These are phyloP conservation scores for Jaculus jaculus DNA, from an alignment of 2,113 vertebrate genomes.

Conservation along the genomic window DNA sequence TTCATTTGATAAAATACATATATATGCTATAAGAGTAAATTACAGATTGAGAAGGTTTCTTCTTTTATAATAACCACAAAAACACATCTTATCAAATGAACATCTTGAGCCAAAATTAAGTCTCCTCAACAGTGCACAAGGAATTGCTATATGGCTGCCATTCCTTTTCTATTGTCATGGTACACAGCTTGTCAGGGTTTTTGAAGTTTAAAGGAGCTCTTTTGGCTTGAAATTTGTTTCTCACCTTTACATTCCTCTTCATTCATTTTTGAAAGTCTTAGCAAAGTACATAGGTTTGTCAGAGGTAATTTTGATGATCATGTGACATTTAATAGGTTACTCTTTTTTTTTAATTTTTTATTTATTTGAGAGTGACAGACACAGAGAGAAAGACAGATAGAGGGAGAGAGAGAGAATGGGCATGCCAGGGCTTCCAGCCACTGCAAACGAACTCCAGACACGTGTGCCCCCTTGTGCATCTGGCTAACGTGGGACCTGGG, in stretches of 20 bases:
- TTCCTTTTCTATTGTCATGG: conserved; percentile 27
- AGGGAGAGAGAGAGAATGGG: too few species aligned
- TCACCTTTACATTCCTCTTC: neutral
- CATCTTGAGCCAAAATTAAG: neutral
- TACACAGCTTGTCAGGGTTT: neutral
- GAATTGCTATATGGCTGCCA: neutral
- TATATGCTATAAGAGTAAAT: neutral
- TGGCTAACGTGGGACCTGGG: too few species aligned
- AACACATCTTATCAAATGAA: conserved; percentile 35
- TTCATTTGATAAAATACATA: neutral
- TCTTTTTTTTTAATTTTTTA: too few species aligned
- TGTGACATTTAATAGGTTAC: too few species aligned
- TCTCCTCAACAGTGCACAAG: conserved; percentile 9
- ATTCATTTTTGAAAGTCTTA: conserved; percentile 54
- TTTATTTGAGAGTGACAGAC: too few species aligned
- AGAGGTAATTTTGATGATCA: conserved; percentile 38
- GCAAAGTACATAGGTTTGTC: conserved; percentile 34
- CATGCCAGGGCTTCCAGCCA: too few species aligned
- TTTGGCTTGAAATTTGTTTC: conserved; percentile 33
- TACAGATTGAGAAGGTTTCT: neutral
- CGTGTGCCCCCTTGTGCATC: too few species aligned
- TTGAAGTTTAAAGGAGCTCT: neutral
- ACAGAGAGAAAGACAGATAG: too few species aligned
- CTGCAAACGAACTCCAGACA: too few species aligned
- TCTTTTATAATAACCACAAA: conserved; percentile 35